phyloP scores from a whole-genome alignment of 1,140 invertebrate genomes.

The Leptinotarsa undecemlineata region DNA sequence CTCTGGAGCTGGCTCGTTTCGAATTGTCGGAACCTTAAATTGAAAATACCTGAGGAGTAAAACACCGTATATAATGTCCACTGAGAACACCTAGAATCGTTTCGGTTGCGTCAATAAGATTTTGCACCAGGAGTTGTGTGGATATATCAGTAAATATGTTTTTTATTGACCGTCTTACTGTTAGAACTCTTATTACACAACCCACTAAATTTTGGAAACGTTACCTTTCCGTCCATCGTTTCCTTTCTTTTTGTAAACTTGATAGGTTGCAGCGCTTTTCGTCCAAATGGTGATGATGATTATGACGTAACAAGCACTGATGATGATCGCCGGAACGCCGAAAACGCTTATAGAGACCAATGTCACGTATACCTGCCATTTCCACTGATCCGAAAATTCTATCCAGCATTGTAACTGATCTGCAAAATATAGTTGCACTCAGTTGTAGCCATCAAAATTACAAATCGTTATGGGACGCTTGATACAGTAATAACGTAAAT shows the following conservation, averaged over 20 bases:
- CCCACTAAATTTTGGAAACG: not conserved
- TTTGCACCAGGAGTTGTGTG: no score
- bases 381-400: slow-evolving; percentile 68
- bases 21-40: slow-evolving; percentile 57
- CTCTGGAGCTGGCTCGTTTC: slow-evolving; percentile 75
- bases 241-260: slow-evolving; percentile 46
- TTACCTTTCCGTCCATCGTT: slow-evolving; percentile 34
- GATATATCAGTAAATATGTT: no score
- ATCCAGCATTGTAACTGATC: slow-evolving; percentile 89
- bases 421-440: slow-evolving; percentile 50
- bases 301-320: slow-evolving; percentile 86
- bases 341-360: slow-evolving; percentile 83
- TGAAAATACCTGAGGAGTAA: slow-evolving; percentile 26
- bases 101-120: not conserved
- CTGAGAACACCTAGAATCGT: slow-evolving; percentile 20
- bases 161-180: not conserved
- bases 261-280: slow-evolving; percentile 64
- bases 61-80: slow-evolving; percentile 14
- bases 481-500: no score
- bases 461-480: no score
- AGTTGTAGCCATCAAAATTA: no score
- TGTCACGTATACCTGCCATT: slow-evolving; percentile 91
- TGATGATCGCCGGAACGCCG: slow-evolving; percentile 86
- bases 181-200: not conserved
- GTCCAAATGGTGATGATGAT: slow-evolving; percentile 93